Evolutionary conservation across 2,888 invertebrate genomes (phyloP).

Genomic region (Spialia ferax): DNA sequence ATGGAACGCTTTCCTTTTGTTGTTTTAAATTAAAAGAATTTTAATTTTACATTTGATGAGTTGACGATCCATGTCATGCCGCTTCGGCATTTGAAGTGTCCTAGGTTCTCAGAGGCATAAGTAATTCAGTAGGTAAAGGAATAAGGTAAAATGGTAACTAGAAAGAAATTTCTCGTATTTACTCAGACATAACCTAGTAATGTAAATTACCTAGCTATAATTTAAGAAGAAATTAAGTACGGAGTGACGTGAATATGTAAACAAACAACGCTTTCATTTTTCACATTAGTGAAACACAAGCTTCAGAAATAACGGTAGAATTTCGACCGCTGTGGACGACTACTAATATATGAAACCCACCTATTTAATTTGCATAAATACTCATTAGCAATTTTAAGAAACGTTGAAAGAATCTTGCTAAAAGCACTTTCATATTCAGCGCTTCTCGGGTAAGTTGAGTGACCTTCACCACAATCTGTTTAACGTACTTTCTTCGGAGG

Average conservation of each 20-base stretch:
- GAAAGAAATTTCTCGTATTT: too few relatives aligned
- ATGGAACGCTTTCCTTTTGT: background rate
- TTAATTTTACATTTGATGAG: background rate
- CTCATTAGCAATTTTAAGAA: background rate
- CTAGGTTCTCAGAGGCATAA: background rate
- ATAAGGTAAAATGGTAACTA: too few relatives aligned
- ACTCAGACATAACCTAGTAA: too few relatives aligned
- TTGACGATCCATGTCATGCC: too few relatives aligned
- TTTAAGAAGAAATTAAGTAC: too few relatives aligned
- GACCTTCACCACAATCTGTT: background rate
- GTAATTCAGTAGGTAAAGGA: too few relatives aligned
- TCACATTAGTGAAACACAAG: too few relatives aligned
- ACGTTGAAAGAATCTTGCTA: background rate
- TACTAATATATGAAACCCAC: background rate
- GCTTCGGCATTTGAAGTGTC: too few relatives aligned
- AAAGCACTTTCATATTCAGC: slow-evolving; percentile 2
- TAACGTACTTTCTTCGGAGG: background rate
- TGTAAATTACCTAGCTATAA: too few relatives aligned
- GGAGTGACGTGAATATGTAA: too few relatives aligned
- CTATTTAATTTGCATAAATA: background rate
- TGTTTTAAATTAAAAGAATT: background rate
- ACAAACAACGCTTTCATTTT: too few relatives aligned
- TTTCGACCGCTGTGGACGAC: background rate
- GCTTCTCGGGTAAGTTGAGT: background rate
- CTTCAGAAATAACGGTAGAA: background rate